Percentiles rank a stretch among this genome's conserved stretches.
phyloP scores from a whole-genome alignment of 23 tunicate species.

The Styela plicata region DNA sequence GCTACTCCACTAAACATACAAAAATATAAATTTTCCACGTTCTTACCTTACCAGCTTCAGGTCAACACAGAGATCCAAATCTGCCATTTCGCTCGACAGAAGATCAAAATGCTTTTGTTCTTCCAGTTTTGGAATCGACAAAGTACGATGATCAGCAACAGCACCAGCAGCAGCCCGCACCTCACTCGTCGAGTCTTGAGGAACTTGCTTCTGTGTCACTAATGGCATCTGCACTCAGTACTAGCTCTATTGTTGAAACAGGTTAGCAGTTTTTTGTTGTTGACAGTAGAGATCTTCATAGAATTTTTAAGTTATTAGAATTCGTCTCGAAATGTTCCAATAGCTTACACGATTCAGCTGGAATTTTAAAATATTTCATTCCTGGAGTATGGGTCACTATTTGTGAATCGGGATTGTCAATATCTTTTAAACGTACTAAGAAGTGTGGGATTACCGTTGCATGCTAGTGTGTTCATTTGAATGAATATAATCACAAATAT shows the following conservation, averaged over 20 bases:
- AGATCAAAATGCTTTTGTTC: background rate
- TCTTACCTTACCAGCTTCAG: too few species aligned
- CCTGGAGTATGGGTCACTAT: too few species aligned
- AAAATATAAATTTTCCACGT: too few species aligned
- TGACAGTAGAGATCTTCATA: too few species aligned
- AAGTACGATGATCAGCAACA: background rate
- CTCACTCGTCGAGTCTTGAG: constrained; percentile 7
- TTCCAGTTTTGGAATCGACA: background rate
- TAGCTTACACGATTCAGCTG: background rate
- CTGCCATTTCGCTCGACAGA: background rate
- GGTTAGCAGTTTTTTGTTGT: constrained; percentile 4
- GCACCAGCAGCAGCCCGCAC: background rate
- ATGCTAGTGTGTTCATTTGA: too few species aligned
- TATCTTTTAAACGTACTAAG: too few species aligned
- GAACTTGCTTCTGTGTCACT: constrained; percentile 30
- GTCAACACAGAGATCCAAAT: background rate
- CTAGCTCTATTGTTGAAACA: constrained; percentile 25
- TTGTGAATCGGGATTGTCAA: too few species aligned
- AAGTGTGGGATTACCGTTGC: too few species aligned
- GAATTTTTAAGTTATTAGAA: too few species aligned
- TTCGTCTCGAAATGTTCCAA: too few species aligned
- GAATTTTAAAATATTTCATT: background rate
- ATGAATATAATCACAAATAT: too few species aligned
- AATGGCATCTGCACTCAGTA: constrained; percentile 11
- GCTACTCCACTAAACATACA: too few species aligned